Conservation (phyloP, 2,113 vertebrate species). For the Lycocorax pyrrhopterus region DNA sequence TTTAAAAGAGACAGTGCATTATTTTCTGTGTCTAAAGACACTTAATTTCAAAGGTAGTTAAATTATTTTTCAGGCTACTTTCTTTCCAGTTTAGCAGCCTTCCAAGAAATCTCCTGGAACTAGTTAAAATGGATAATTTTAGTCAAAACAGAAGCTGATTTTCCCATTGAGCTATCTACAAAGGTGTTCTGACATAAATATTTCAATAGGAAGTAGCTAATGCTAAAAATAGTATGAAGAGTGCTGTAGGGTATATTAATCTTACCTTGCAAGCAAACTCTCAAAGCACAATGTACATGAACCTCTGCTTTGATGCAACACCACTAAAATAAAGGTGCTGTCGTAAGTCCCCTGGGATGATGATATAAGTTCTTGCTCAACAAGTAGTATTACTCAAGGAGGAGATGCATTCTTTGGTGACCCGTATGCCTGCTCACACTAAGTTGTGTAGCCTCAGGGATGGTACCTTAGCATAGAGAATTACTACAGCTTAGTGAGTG, state of each 20-base stretch:
- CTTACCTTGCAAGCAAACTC: background rate
- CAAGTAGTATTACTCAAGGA: background rate
- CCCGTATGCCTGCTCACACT: background rate
- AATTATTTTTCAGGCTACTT: background rate
- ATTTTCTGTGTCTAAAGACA: conserved; percentile 38
- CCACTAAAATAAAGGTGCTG: background rate
- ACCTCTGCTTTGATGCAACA: background rate
- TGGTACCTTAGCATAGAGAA: background rate
- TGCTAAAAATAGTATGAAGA: conserved; percentile 23
- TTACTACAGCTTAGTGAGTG: background rate
- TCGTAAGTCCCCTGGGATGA: background rate
- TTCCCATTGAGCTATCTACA: conserved; percentile 5
- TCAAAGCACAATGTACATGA: background rate
- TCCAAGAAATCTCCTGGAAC: background rate
- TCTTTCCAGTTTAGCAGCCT: background rate
- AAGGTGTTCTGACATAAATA: conserved; percentile 43
- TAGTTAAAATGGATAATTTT: background rate
- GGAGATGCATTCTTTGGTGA: background rate
- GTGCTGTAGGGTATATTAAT: conserved; percentile 38
- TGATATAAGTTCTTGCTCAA: background rate
- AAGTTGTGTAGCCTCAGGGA: background rate
- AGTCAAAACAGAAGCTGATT: conserved; percentile 4
- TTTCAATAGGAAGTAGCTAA: conserved; percentile 32
- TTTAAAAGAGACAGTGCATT: conserved; percentile 63
- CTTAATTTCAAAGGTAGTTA: background rate